phyloP scores from a whole-genome alignment of 2,888 invertebrate species.

The Tribolium freemani region DNA sequence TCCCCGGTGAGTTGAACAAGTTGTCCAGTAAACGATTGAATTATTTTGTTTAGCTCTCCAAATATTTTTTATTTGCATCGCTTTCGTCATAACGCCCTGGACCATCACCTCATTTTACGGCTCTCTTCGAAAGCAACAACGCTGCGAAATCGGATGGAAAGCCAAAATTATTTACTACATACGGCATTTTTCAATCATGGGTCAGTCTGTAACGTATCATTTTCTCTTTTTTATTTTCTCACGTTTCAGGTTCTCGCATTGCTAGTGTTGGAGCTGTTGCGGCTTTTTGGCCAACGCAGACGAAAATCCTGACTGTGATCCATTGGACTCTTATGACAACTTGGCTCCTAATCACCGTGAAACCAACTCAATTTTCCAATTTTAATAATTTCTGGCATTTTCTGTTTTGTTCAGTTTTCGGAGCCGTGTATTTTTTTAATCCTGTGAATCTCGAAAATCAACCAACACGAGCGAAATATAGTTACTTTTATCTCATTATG shows the following conservation, averaged over 20 bases:
- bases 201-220: neutral
- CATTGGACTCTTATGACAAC: neutral
- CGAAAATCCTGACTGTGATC: neutral
- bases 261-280: neutral
- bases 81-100: too few species aligned
- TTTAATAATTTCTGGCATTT: neutral
- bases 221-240: neutral
- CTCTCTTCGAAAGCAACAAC: neutral
- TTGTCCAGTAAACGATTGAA: neutral
- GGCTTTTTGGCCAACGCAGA: neutral
- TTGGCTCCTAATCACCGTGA: neutral
- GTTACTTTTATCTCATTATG: neutral
- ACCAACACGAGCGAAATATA: neutral
- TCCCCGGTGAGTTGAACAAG: neutral
- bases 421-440: neutral
- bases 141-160: neutral
- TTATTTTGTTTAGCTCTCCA: neutral
- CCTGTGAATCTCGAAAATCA: neutral
- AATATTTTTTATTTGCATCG: neutral
- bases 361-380: neutral
- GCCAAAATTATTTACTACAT: neutral
- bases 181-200: neutral
- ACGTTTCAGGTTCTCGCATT: constrained; percentile 3
- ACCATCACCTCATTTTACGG: neutral
- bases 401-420: constrained; percentile 1